Conservation (phyloP, 2,888 invertebrate species). For the Deilephila elpenor region DNA sequence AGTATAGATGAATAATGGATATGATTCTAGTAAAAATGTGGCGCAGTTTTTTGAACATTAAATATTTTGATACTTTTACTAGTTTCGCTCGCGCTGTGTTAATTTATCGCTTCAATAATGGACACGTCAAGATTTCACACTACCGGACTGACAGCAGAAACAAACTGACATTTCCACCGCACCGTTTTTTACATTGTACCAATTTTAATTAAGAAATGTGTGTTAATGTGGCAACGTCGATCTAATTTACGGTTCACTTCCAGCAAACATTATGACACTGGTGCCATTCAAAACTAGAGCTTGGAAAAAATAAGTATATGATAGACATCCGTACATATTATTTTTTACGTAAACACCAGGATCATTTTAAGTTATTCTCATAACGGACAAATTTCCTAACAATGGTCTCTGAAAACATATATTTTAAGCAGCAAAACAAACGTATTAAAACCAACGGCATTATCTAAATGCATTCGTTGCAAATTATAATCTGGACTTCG, state of each 20-base stretch:
- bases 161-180: slow-evolving; percentile 14
- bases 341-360: not conserved
- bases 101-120: slow-evolving; percentile 14
- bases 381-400: not conserved
- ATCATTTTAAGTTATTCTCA: not conserved
- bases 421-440: slow-evolving; percentile 15
- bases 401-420: not conserved
- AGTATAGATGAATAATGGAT: slow-evolving; percentile 66
- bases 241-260: not conserved
- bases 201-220: slow-evolving; percentile 5
- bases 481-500: slow-evolving; percentile 35
- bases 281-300: too few species aligned
- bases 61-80: slow-evolving; percentile 45
- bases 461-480: slow-evolving; percentile 32
- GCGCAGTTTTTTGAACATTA: slow-evolving; percentile 49
- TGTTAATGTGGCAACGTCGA: not conserved
- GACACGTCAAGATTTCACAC: slow-evolving; percentile 18
- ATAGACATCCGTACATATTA: too few species aligned
- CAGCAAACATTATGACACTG: too few species aligned
- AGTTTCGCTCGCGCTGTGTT: slow-evolving; percentile 29
- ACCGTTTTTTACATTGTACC: not conserved
- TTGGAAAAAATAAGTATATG: not conserved
- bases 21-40: slow-evolving; percentile 48
- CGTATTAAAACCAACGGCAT: slow-evolving; percentile 10
- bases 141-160: not conserved